Conservation (phyloP, 2,797 vertebrate genomes). For the Paguma larvata region DNA sequence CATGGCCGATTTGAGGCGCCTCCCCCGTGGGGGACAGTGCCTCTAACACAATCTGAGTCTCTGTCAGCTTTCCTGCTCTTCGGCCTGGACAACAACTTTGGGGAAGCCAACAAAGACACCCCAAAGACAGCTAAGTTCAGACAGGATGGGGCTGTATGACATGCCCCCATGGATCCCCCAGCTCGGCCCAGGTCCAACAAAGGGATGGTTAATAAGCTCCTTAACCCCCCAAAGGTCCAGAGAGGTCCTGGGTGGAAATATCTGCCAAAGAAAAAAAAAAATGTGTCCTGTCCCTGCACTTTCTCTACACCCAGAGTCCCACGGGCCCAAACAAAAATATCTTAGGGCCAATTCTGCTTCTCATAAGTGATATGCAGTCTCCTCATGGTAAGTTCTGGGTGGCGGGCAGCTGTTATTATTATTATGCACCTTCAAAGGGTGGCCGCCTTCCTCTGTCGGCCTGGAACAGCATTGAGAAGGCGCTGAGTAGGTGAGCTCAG, state of each 20-base stretch:
- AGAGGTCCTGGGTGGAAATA: neutral
- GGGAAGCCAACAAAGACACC: too few species aligned
- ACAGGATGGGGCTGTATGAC: neutral
- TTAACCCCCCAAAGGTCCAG: neutral
- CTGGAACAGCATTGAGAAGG: too few species aligned
- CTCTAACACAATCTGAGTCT: neutral
- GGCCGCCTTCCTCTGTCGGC: neutral
- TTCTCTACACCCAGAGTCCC: neutral
- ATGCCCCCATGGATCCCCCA: neutral
- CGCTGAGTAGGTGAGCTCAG: neutral
- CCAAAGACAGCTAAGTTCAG: neutral
- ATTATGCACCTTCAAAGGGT: neutral
- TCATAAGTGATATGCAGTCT: neutral
- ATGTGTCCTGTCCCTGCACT: neutral
- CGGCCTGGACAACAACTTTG: too few species aligned
- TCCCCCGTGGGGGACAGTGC: neutral
- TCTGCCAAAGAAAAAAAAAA: neutral
- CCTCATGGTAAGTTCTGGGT: neutral
- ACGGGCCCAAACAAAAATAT: neutral
- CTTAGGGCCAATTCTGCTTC: neutral
- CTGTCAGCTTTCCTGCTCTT: neutral
- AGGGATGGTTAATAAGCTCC: neutral
- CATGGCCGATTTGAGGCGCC: rapidly evolving
- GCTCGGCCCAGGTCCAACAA: neutral
- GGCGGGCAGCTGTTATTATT: neutral